Conservation (phyloP, 2,888 invertebrate genomes). For the Loripinus fragilis region DNA sequence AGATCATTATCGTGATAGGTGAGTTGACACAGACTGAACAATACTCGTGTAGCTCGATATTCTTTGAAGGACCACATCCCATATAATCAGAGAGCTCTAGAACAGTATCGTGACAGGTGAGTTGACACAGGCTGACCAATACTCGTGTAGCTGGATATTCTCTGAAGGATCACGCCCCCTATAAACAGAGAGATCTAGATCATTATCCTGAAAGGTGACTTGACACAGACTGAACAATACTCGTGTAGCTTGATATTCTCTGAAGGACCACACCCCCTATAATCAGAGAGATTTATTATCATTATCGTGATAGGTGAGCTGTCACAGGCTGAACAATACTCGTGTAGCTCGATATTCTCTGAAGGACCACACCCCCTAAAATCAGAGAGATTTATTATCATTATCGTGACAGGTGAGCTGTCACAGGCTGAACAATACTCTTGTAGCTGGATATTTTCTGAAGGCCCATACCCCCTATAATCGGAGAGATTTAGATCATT, state of each 20-base stretch:
- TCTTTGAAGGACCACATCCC: not conserved
- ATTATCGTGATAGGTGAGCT: not conserved
- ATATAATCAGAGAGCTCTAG: too few species aligned
- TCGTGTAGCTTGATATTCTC: conserved; percentile 44
- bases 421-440: conserved; percentile 38
- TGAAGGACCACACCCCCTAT: not conserved
- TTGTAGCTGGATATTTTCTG: conserved; percentile 43
- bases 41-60: conserved; percentile 49
- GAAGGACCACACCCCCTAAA: too few species aligned
- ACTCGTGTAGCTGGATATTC: too few species aligned
- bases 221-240: conserved; percentile 41
- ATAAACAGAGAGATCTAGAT: not conserved
- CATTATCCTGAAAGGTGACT: too few species aligned
- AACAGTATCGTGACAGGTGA: not conserved
- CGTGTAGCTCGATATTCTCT: too few species aligned
- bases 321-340: too few species aligned
- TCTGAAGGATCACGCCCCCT: too few species aligned
- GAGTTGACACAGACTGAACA: too few species aligned
- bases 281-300: too few species aligned
- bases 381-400: not conserved
- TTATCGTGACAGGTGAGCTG: too few species aligned
- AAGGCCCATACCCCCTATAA: not conserved
- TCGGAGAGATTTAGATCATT: conserved; percentile 6
- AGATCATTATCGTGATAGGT: conserved; percentile 10
- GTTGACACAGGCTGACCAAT: too few species aligned